Percentiles rank a stretch among this genome's conserved stretches.
These are phyloP conservation scores for Spodoptera littoralis DNA, from an alignment of 2,888 invertebrate species.

Conservation along the genomic window DNA sequence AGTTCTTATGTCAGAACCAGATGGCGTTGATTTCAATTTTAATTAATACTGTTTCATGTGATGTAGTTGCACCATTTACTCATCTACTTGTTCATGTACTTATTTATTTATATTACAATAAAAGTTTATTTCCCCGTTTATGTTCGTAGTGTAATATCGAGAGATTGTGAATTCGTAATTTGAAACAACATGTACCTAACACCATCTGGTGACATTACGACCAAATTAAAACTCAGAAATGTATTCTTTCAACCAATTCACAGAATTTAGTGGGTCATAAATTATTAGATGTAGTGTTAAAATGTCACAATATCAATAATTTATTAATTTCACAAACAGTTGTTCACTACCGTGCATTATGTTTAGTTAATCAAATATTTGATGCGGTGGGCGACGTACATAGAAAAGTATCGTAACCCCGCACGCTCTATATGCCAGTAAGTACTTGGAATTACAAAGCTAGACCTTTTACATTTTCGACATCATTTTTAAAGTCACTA, in stretches of 20 bases:
- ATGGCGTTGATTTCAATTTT: slow-evolving; percentile 15
- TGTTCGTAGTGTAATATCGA: slow-evolving; percentile 1
- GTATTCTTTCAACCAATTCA: slow-evolving; percentile 13
- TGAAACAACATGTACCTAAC: slow-evolving; percentile 2
- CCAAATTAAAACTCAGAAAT: slow-evolving; percentile 25
- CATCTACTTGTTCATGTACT: too few species aligned
- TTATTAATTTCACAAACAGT: slow-evolving; percentile 14
- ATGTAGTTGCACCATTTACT: not conserved
- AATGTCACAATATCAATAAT: slow-evolving; percentile 16
- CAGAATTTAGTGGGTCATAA: slow-evolving; percentile 14
- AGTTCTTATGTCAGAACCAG: slow-evolving; percentile 17
- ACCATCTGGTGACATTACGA: slow-evolving; percentile 35
- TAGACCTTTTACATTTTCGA: not conserved
- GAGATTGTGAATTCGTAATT: not conserved
- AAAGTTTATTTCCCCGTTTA: slow-evolving; percentile 8
- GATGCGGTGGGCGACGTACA: slow-evolving; percentile 30
- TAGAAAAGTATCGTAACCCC: slow-evolving; percentile 30
- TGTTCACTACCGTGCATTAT: slow-evolving; percentile 28
- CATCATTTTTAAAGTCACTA: not conserved
- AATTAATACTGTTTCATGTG: slow-evolving; percentile 17
- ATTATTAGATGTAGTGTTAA: slow-evolving; percentile 2
- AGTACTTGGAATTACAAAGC: slow-evolving; percentile 6
- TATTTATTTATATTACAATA: not conserved
- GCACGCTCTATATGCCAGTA: slow-evolving; percentile 7
- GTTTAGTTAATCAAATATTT: slow-evolving; percentile 24